Evolutionary conservation across 2,113 vertebrate genomes (phyloP), one percentile per base, ranked within the genome.

Genomic region (Bucco capensis): DNA sequence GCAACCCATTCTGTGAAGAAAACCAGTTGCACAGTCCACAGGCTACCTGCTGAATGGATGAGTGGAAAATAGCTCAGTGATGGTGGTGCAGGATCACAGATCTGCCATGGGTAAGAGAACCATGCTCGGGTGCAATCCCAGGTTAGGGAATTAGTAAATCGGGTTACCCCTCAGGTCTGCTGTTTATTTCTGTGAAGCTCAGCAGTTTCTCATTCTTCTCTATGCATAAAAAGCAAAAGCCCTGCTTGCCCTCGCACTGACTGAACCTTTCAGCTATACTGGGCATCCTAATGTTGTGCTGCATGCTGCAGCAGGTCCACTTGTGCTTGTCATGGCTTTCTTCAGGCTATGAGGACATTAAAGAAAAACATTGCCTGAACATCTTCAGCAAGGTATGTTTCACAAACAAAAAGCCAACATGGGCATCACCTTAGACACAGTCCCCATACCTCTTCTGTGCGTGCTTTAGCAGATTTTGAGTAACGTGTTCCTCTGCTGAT

Each of bases 251-350:
- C 11, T 33, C 1, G 1, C 53, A 22, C 25, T 38, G 37, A 19
- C n/a, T 51, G 40, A 65, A 65, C 37, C 5, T 88, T 83, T 30
- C 42, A 54, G 24, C n/a, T 88, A 66, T 76, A 65, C 65, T 22
- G 24, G 56, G 12, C 0, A 1, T 8, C 10, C 8, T 50, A n/a
- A 47, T 30, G 4, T 54, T 72, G 42, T 54, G 46, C 50, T 1
- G 0, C 38, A 8, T 0, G 3, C 30, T 70, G 64, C 42, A 38
- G 35, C 27, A 51, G 35, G 19, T 88, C 60, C 4, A 1, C 19
- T 40, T 66, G 49, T 0, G 0, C 23, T 40, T 15, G 57, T 44
- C 40, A 58, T 1, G 2, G 28, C 19, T 88, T 78, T 50, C 42
- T 75, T 66, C 57, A 23, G n/a, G 37, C 11, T 83, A 40, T 0